phyloP scores from a whole-genome alignment of 2,888 invertebrate genomes.

The Blastobasis adustella region DNA sequence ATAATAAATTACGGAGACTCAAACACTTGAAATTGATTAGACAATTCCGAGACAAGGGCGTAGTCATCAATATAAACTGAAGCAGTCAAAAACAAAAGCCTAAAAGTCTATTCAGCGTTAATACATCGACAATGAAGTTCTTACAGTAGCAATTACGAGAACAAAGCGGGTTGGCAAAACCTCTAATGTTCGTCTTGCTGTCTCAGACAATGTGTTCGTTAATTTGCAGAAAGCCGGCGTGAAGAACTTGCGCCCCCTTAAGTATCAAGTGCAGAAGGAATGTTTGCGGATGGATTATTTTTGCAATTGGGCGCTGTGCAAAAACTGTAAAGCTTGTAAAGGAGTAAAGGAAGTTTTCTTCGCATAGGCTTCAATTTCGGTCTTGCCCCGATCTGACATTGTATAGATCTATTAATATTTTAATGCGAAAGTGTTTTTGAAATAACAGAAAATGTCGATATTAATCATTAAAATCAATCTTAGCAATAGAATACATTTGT shows the following conservation, averaged over 20 bases:
- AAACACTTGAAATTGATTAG: conserved; percentile 1
- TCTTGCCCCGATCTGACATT: too few species aligned
- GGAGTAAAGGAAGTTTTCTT: too few species aligned
- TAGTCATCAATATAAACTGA: conserved; percentile 9
- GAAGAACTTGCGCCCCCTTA: conserved; percentile 4
- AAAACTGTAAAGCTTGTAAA: too few species aligned
- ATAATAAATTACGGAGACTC: too few species aligned
- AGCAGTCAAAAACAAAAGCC: conserved; percentile 13
- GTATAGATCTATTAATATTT: too few species aligned
- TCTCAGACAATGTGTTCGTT: conserved; percentile 30
- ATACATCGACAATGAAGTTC: conserved; percentile 32
- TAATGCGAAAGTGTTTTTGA: too few species aligned
- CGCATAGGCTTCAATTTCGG: too few species aligned
- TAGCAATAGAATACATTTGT: too few species aligned
- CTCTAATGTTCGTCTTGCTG: conserved; percentile 30
- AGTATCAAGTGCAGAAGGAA: conserved; percentile 1
- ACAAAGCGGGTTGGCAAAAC: conserved; percentile 39
- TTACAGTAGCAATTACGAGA: conserved; percentile 44
- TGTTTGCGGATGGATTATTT: background rate
- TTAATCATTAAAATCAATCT: too few species aligned
- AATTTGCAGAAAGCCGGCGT: conserved; percentile 21
- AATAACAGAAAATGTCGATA: too few species aligned
- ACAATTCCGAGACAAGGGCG: background rate
- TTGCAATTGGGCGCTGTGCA: too few species aligned
- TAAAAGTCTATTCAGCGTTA: conserved; percentile 24